phyloP scores from a whole-genome alignment of 1,140 invertebrate species.

The Thalassaphorura encarpata region DNA sequence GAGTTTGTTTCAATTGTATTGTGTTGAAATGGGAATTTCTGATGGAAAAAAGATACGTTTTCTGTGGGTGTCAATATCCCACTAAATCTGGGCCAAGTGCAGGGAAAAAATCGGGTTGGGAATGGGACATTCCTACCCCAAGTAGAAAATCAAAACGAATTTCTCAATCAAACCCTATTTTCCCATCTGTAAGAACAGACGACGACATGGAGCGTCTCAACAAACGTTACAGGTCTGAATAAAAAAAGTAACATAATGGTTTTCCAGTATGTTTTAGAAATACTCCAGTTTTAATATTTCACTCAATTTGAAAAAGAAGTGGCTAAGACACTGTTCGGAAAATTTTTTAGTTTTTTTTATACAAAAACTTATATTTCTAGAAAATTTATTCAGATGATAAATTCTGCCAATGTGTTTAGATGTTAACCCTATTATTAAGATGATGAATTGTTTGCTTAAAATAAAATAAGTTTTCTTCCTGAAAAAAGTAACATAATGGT shows the following conservation, averaged over 20 bases:
- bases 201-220: slow-evolving; percentile 26
- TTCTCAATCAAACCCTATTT: slow-evolving; percentile 24
- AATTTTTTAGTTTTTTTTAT: no score
- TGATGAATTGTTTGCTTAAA: no score
- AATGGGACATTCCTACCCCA: slow-evolving; percentile 29
- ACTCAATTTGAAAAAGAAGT: no score
- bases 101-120: slow-evolving; percentile 23
- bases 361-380: no score
- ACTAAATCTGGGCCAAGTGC: slow-evolving; percentile 3
- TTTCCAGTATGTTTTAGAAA: no score
- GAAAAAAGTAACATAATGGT: neutral
- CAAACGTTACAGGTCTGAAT: slow-evolving; percentile 25
- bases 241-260: neutral
- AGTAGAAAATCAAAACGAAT: slow-evolving; percentile 18
- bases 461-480: no score
- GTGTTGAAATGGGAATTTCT: neutral
- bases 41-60: slow-evolving; percentile 27
- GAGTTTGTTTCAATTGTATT: no score
- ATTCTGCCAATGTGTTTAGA: no score
- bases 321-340: no score
- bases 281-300: no score
- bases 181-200: slow-evolving; percentile 11
- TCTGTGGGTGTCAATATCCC: slow-evolving; percentile 32
- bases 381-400: no score
- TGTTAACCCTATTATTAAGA: no score